phyloP scores from a whole-genome alignment of 2,797 vertebrate genomes.

The Tokudaia muenninki region DNA sequence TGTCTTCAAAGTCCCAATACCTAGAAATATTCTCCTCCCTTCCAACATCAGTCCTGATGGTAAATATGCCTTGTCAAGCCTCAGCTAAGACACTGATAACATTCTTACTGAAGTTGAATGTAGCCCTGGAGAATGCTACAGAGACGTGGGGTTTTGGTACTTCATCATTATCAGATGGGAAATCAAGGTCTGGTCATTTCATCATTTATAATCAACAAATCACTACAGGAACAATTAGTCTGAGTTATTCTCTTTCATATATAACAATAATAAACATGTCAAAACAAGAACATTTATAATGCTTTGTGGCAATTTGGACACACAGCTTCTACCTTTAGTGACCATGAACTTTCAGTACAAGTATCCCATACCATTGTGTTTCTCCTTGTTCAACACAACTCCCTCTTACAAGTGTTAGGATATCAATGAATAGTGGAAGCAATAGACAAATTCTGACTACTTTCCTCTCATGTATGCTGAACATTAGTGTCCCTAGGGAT shows the following conservation, averaged over 20 bases:
- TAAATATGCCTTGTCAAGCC: background rate
- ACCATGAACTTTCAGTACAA: background rate
- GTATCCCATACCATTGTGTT: background rate
- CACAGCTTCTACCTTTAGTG: background rate
- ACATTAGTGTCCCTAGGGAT: background rate
- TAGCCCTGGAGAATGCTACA: background rate
- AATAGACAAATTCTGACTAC: background rate
- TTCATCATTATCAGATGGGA: background rate
- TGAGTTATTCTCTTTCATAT: background rate
- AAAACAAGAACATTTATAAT: background rate
- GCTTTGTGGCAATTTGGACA: background rate
- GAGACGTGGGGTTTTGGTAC: background rate
- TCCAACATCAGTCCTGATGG: background rate
- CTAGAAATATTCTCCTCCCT: background rate
- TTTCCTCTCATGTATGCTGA: background rate
- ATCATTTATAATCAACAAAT: background rate
- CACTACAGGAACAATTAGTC: background rate
- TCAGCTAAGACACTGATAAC: background rate
- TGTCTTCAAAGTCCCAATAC: conserved; percentile 3
- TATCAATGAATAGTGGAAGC: background rate
- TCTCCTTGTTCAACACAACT: background rate
- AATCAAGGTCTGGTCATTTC: background rate
- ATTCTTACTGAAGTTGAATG: background rate
- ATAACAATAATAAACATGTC: background rate
- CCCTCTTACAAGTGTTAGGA: background rate